Base-by-base conservation (phyloP, 2,113 vertebrate genomes). In the Kryptolebias marmoratus region DNA sequence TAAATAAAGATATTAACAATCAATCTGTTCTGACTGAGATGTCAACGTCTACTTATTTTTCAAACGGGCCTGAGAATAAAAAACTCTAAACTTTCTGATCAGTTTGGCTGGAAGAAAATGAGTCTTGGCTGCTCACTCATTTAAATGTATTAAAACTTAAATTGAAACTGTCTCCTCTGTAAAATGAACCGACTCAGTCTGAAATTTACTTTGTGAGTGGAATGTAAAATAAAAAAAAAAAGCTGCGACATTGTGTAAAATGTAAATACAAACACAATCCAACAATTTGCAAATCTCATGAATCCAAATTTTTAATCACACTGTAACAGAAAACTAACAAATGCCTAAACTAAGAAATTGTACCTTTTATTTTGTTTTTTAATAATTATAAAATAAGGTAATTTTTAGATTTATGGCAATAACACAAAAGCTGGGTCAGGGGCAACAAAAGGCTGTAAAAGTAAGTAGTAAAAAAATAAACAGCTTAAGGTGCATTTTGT, bases 1-100 rank as follows among this genome's bases (percentile, higher is more conserved):
- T 69, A 32, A 68, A 79, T 5, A 32, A 52, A 18, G 1, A 61
- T n/a, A 27, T 69, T 68, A 53, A 39, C 30, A 30, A 39, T 71
- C 42, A 50, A 11, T 73, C 66, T 53, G 44, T 22, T 48, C 52
- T 49, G 30, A 64, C 71, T 54, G n/a, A 73, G 31, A 49, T 5
- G 27, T 73, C 63, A 56, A 1, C 58, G 13, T n/a, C 4, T 8
- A 5, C 14, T 13, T 5, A 36, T 65, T 50, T 70, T n/a, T 68
- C 45, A 52, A 32, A 55, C 15, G 31, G 3, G 47, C 36, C 14
- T 50, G 62, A 55, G 22, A 42, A 42, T 42, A 42, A 42, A 42
- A 42, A 42, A 42, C 9, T 6, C 10, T 48, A 30, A 71, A 78
- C 13, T 69, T 2, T 67, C 57, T 36, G 28, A 1, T 56, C 8